Percentiles rank a stretch among this genome's conserved stretches.
Evolutionary conservation across 2,888 invertebrate genomes (phyloP).

Genomic region (Dendrolimus houi): DNA sequence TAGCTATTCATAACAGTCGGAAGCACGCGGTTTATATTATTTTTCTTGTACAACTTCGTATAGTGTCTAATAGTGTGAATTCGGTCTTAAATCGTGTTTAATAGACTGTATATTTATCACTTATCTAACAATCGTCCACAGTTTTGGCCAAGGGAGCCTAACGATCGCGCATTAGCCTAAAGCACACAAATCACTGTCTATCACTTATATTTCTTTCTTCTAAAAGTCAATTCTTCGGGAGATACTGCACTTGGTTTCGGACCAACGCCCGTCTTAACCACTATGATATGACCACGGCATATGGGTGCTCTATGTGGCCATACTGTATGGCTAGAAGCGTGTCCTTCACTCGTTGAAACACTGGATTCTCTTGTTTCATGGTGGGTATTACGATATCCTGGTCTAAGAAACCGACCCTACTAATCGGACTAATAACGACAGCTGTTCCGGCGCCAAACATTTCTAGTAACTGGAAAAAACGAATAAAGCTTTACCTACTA

Average conservation of each 20-base stretch:
- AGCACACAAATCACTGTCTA: constrained; percentile 9
- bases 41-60: too few species aligned
- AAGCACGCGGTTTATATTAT: too few species aligned
- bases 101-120: constrained; percentile 18
- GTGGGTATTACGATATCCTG: constrained; percentile 83
- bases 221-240: not conserved
- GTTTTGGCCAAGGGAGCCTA: constrained; percentile 29
- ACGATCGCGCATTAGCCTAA: constrained; percentile 21
- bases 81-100: too few species aligned
- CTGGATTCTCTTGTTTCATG: constrained; percentile 80
- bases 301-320: constrained; percentile 88
- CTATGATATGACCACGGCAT: constrained; percentile 78
- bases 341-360: constrained; percentile 84
- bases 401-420: constrained; percentile 87
- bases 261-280: constrained; percentile 14
- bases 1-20: too few species aligned
- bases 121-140: constrained; percentile 33
- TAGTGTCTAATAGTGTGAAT: too few species aligned
- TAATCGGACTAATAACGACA: constrained; percentile 94
- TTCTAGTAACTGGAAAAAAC: constrained; percentile 88
- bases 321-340: constrained; percentile 93
- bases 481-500: not conserved
- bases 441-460: constrained; percentile 99
- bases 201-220: not conserved
- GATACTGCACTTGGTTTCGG: constrained; percentile 7